phyloP scores from a whole-genome alignment of 2,888 invertebrate genomes.

The Drosophila rubida region DNA sequence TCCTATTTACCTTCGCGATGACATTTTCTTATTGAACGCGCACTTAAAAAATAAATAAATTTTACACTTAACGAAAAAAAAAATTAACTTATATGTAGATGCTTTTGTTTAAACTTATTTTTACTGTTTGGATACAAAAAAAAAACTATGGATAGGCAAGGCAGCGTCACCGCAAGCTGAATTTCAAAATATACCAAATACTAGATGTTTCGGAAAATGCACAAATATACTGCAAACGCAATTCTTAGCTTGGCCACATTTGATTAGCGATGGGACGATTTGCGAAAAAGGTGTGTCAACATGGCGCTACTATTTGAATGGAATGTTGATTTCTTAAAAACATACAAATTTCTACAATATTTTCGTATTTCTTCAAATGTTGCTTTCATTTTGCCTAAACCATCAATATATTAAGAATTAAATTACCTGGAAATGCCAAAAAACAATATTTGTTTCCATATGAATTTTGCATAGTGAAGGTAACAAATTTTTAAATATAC shows the following conservation, averaged over 20 bases:
- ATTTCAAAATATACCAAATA: constrained; percentile 2
- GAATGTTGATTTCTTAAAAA: not conserved
- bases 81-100: constrained; percentile 69
- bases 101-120: constrained; percentile 73
- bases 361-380: not conserved
- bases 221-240: not conserved
- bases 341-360: not conserved
- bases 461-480: not conserved
- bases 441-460: not conserved
- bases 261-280: not conserved
- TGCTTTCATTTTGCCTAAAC: no score
- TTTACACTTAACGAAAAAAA: constrained; percentile 73
- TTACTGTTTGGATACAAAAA: constrained; percentile 75
- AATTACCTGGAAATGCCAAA: no score
- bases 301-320: not conserved
- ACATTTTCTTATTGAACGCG: constrained; percentile 81
- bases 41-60: constrained; percentile 77
- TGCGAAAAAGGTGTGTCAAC: not conserved
- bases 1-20: constrained; percentile 83
- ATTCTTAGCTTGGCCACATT: not conserved
- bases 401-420: no score
- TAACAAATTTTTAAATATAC: not conserved
- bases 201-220: not conserved
- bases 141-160: constrained; percentile 69
- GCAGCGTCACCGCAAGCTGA: constrained; percentile 23